Evolutionary conservation across 2,797 vertebrate genomes (phyloP).

Genomic region (Gobionotothen gibberifrons): DNA sequence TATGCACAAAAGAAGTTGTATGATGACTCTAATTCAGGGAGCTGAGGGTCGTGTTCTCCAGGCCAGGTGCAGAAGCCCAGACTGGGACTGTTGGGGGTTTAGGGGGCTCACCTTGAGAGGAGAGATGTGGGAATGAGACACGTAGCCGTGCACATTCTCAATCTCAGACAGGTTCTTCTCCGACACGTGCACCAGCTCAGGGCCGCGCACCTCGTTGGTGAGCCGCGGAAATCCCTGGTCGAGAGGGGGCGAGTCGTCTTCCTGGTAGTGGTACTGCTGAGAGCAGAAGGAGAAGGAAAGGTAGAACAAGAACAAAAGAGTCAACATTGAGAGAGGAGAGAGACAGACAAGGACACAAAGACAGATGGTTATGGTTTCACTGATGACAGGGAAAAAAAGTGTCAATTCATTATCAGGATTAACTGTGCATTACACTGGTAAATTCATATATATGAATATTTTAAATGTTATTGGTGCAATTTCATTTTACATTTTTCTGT

Average conservation of each 20-base stretch:
- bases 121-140: constrained; percentile 96
- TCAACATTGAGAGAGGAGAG: neutral
- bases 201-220: constrained; percentile 91
- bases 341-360: neutral
- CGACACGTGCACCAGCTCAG: constrained; percentile 95
- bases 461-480: neutral
- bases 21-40: neutral
- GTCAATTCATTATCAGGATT: neutral
- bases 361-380: neutral
- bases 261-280: constrained; percentile 94
- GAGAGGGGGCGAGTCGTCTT: constrained; percentile 90
- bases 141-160: constrained; percentile 97
- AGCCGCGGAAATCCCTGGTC: constrained; percentile 93
- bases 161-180: constrained; percentile 98
- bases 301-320: neutral
- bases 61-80: constrained; percentile 2
- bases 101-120: constrained; percentile 91
- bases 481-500: no score
- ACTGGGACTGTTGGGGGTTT: neutral
- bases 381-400: neutral
- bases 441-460: neutral
- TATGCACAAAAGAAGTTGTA: neutral
- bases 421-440: neutral
- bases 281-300: neutral
- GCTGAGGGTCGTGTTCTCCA: constrained; percentile 18